Evolutionary conservation across 2,888 invertebrate genomes (phyloP).

Genomic region (Dryobota labecula): DNA sequence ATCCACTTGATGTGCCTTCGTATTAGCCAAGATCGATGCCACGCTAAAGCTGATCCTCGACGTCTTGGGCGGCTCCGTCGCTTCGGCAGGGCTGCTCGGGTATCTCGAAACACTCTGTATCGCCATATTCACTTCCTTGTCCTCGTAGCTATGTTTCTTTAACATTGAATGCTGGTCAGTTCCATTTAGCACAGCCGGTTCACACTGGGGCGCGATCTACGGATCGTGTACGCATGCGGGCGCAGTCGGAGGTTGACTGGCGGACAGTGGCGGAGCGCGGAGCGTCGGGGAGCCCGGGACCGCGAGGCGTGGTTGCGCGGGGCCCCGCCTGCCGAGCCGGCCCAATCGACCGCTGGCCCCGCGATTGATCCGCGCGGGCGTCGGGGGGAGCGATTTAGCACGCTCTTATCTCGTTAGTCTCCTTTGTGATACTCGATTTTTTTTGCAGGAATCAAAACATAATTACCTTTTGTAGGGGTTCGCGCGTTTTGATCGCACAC

Average conservation of each 20-base stretch:
- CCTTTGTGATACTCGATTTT: slow-evolving; percentile 90
- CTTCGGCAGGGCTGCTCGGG: slow-evolving; percentile 92
- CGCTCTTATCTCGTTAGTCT: slow-evolving; percentile 91
- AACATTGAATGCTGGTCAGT: slow-evolving; percentile 91
- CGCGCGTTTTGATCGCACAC: slow-evolving; percentile 90
- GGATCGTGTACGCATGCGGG: slow-evolving; percentile 89
- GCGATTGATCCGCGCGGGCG: slow-evolving; percentile 88
- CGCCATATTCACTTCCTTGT: slow-evolving; percentile 92
- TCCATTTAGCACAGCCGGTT: slow-evolving; percentile 87
- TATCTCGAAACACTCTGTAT: slow-evolving; percentile 92
- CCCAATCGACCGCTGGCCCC: slow-evolving; percentile 87
- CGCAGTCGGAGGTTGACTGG: slow-evolving; percentile 89
- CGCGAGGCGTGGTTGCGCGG: slow-evolving; percentile 65
- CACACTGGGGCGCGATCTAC: slow-evolving; percentile 81
- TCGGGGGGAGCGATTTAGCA: slow-evolving; percentile 89
- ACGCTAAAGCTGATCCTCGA: slow-evolving; percentile 96
- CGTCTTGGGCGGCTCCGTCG: slow-evolving; percentile 91
- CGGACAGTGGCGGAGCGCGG: slow-evolving; percentile 75
- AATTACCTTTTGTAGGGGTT: slow-evolving; percentile 91
- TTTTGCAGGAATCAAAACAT: slow-evolving; percentile 90
- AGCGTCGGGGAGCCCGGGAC: slow-evolving; percentile 73
- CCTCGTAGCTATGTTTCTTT: slow-evolving; percentile 90
- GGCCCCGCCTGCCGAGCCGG: slow-evolving; percentile 73
- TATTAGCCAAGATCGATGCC: slow-evolving; percentile 96
- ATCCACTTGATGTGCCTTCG: slow-evolving; percentile 91